These are phyloP conservation scores for Xiphophorus birchmanni DNA, from an alignment of 2,797 vertebrate species.

Conservation along the genomic window DNA sequence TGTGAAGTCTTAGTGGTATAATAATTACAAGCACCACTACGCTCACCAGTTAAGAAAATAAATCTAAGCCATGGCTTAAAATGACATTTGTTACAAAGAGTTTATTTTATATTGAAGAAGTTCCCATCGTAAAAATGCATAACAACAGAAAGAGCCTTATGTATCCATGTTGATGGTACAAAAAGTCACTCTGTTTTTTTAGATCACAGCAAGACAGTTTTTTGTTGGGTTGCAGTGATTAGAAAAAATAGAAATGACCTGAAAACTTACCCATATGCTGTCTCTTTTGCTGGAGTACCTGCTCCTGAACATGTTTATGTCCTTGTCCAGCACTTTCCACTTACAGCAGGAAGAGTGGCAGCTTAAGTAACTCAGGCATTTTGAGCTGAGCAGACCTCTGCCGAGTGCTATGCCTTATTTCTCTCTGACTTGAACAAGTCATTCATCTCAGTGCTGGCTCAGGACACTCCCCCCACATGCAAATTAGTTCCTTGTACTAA, in stretches of 20 bases:
- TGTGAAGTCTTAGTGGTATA: conserved; percentile 5
- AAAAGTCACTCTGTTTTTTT: background rate
- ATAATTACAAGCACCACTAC: conserved; percentile 1
- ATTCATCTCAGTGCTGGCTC: conserved; percentile 75
- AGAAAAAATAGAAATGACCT: conserved; percentile 27
- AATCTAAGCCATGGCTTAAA: conserved; percentile 1
- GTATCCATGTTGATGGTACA: background rate
- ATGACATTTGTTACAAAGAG: conserved; percentile 5
- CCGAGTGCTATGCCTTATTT: conserved; percentile 71
- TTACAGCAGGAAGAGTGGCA: conserved; percentile 65
- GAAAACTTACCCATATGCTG: conserved; percentile 81
- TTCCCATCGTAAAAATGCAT: background rate
- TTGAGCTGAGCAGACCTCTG: conserved; percentile 74
- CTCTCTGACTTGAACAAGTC: conserved; percentile 79
- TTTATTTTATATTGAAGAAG: background rate
- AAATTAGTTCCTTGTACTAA: conserved; percentile 63
- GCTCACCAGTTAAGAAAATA: background rate
- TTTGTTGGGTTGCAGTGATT: conserved; percentile 16
- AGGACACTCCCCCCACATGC: conserved; percentile 81
- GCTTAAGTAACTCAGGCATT: conserved; percentile 72
- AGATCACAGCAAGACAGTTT: conserved; percentile 1
- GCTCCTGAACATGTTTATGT: conserved; percentile 80
- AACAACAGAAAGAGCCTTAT: background rate
- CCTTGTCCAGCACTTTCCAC: conserved; percentile 65
- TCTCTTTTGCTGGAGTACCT: conserved; percentile 72